phyloP scores from a whole-genome alignment of 2,888 invertebrate genomes.

The Agrochola lota region DNA sequence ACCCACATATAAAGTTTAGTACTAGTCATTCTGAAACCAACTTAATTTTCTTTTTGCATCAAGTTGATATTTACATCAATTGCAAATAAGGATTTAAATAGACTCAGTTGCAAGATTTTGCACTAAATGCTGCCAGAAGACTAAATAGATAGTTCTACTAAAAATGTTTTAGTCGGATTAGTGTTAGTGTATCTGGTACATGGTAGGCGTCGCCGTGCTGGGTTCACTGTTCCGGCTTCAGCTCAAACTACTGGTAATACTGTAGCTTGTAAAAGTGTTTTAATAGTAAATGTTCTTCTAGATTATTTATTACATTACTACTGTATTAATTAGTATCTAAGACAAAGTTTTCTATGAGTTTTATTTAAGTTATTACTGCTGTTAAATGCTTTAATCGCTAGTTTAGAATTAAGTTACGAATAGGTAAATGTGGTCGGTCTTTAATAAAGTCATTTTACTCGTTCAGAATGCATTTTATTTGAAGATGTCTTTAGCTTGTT shows the following conservation, averaged over 20 bases:
- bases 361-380: neutral
- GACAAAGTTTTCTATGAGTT: neutral
- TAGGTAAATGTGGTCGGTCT: constrained; percentile 14
- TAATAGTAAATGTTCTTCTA: constrained; percentile 27
- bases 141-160: neutral
- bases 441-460: constrained; percentile 41
- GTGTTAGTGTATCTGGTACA: too few relatives aligned
- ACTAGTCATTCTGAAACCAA: neutral
- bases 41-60: neutral
- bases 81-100: neutral
- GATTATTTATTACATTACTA: neutral
- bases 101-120: neutral
- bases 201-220: neutral
- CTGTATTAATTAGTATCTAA: constrained; percentile 22
- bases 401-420: neutral
- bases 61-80: neutral
- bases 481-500: neutral
- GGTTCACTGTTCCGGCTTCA: neutral
- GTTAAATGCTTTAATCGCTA: neutral
- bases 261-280: constrained; percentile 7
- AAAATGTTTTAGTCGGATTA: too few relatives aligned
- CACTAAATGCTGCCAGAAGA: neutral
- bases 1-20: neutral
- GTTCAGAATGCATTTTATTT: constrained; percentile 35
- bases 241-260: neutral